A percentile compares a stretch with the other conserved stretches of the same genome.
These are phyloP conservation scores for Erpetoichthys calabaricus DNA, from an alignment of 2,797 vertebrate species.

Conservation along the genomic window DNA sequence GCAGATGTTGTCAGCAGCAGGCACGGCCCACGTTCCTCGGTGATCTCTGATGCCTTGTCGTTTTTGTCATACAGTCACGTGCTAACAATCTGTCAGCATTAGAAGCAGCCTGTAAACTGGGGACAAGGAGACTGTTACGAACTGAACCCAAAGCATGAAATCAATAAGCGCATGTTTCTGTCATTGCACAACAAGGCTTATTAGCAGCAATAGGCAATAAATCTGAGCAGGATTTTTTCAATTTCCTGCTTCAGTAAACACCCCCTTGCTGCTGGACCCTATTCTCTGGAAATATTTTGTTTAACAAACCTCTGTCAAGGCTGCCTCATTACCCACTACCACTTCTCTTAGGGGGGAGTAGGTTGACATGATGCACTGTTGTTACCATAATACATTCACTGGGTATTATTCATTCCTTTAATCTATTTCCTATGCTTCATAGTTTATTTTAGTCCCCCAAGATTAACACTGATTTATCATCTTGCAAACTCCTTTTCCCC, in stretches of 20 bases:
- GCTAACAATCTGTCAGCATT: conserved; percentile 18
- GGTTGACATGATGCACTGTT: neutral
- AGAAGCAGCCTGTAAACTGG: conserved; percentile 19
- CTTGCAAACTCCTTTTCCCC: neutral
- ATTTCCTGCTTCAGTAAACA: conserved; percentile 50
- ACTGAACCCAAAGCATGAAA: conserved; percentile 40
- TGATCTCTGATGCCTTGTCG: conserved; percentile 12
- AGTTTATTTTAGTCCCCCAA: neutral
- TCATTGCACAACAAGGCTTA: conserved; percentile 51
- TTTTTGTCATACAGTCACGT: conserved; percentile 3
- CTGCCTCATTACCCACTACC: conserved; percentile 7
- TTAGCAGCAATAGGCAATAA: conserved; percentile 43
- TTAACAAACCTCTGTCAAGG: conserved; percentile 9
- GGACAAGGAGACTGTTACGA: conserved; percentile 23
- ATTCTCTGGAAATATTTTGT: conserved; percentile 11
- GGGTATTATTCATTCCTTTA: neutral
- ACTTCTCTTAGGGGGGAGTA: conserved; percentile 1
- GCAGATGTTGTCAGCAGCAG: no score
- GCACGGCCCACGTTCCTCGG: no score
- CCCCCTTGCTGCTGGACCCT: conserved; percentile 29
- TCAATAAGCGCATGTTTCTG: conserved; percentile 38
- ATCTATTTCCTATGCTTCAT: neutral
- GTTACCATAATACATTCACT: neutral
- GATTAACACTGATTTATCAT: conserved; percentile 1
- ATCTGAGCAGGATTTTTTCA: conserved; percentile 41